These are phyloP conservation scores for Drosophila sp. DNA, from an alignment of 1,140 invertebrate species.

Conservation along the genomic window DNA sequence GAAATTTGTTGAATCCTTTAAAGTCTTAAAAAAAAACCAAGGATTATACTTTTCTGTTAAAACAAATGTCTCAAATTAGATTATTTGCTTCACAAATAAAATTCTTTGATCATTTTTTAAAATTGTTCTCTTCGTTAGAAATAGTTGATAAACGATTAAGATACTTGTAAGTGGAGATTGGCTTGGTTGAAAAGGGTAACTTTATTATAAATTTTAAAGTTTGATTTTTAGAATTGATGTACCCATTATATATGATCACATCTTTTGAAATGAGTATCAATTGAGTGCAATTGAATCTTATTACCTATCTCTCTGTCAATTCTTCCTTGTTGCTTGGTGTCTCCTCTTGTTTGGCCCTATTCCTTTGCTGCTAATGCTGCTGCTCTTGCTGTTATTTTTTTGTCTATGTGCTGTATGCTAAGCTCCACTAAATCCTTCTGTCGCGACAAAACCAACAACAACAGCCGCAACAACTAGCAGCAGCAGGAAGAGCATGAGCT, in stretches of 20 bases:
- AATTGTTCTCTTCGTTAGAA: too few species aligned
- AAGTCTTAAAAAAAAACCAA: too few species aligned
- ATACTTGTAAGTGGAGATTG: too few species aligned
- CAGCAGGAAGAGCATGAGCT: slow-evolving; percentile 36
- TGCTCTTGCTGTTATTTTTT: slow-evolving; percentile 28
- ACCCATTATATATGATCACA: neutral
- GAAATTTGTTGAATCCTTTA: too few species aligned
- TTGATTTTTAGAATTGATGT: too few species aligned
- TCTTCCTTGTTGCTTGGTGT: slow-evolving; percentile 8
- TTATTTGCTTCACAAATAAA: too few species aligned
- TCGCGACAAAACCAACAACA: slow-evolving; percentile 59
- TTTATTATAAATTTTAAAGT: too few species aligned
- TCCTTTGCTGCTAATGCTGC: neutral
- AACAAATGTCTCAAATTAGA: too few species aligned
- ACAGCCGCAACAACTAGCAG: slow-evolving; percentile 28
- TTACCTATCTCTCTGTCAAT: slow-evolving; percentile 2
- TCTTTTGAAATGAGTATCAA: slow-evolving; percentile 4
- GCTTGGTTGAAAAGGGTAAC: too few species aligned
- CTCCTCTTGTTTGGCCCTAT: neutral
- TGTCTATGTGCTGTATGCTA: slow-evolving; percentile 48
- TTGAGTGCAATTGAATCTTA: neutral
- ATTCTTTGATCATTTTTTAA: too few species aligned
- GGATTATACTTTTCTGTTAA: too few species aligned
- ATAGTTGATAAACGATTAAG: too few species aligned
- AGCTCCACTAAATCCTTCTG: slow-evolving; percentile 71